Percentiles rank a stretch among this genome's conserved stretches.
Evolutionary conservation across 2,113 vertebrate species (phyloP).

Genomic region (Chloebia gouldiae): DNA sequence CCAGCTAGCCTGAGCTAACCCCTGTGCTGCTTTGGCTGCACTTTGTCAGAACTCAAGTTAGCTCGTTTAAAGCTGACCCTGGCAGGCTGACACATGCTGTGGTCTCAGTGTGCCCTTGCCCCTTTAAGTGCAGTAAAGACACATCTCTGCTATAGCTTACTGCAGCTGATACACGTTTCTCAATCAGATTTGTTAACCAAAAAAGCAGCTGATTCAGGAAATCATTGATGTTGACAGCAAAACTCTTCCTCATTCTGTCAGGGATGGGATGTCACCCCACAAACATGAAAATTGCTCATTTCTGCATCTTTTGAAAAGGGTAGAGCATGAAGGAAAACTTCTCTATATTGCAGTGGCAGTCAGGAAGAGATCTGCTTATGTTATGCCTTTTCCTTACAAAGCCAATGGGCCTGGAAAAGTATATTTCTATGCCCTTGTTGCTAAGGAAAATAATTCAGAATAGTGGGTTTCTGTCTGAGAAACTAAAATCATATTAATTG

Average conservation of each 20-base stretch:
- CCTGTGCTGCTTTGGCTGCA: slow-evolving; percentile 1
- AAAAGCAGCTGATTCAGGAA: background rate
- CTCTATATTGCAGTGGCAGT: background rate
- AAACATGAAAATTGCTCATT: background rate
- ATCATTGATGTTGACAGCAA: background rate
- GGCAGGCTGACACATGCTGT: accelerated
- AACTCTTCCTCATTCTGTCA: background rate
- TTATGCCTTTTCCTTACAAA: background rate
- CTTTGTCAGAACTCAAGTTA: background rate
- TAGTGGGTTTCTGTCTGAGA: background rate
- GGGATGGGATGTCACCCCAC: background rate
- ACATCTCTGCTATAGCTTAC: background rate
- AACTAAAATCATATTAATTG: background rate
- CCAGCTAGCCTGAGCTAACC: slow-evolving; percentile 23
- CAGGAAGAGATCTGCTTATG: background rate
- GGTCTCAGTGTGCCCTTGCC: background rate
- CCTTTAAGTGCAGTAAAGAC: background rate
- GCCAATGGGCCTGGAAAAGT: background rate
- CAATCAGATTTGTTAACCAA: background rate
- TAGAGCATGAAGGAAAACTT: background rate
- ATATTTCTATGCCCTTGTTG: background rate
- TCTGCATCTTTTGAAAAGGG: background rate
- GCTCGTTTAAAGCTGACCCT: background rate
- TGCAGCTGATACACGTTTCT: background rate
- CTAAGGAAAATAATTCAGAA: background rate